Conservation (phyloP, 2,888 invertebrate species). For the Chrysolina haemoptera region DNA sequence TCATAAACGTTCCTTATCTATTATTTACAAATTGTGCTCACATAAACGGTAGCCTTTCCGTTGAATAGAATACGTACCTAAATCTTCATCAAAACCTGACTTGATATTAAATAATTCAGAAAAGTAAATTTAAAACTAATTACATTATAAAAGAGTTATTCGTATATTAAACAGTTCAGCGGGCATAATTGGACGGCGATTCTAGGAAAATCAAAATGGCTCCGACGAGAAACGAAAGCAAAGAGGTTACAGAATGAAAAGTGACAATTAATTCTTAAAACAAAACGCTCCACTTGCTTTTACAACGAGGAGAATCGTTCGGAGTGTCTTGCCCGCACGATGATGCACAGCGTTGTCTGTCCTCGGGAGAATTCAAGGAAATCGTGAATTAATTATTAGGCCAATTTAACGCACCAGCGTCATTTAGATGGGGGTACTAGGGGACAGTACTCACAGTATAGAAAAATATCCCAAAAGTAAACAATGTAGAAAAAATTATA, state of each 20-base stretch:
- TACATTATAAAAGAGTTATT: conserved; percentile 65
- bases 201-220: conserved; percentile 68
- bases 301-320: conserved; percentile 49
- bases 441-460: too few species aligned
- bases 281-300: conserved; percentile 64
- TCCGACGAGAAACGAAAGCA: conserved; percentile 63
- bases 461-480: too few species aligned
- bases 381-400: too few species aligned
- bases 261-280: conserved; percentile 68
- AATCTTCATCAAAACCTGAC: conserved; percentile 49
- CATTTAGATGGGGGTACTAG: too few species aligned
- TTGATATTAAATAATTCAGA: conserved; percentile 60
- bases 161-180: conserved; percentile 67
- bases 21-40: neutral
- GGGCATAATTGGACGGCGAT: conserved; percentile 66
- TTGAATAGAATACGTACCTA: neutral
- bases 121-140: conserved; percentile 61
- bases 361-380: neutral
- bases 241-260: conserved; percentile 63
- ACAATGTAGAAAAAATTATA: too few species aligned
- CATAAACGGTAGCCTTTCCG: neutral
- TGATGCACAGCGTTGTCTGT: neutral
- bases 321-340: conserved; percentile 53
- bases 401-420: too few species aligned
- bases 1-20: too few species aligned